A percentile compares a stretch with the other conserved stretches of the same genome.
Evolutionary conservation across 1,140 invertebrate genomes (phyloP).

Genomic region (Drosophila erecta): DNA sequence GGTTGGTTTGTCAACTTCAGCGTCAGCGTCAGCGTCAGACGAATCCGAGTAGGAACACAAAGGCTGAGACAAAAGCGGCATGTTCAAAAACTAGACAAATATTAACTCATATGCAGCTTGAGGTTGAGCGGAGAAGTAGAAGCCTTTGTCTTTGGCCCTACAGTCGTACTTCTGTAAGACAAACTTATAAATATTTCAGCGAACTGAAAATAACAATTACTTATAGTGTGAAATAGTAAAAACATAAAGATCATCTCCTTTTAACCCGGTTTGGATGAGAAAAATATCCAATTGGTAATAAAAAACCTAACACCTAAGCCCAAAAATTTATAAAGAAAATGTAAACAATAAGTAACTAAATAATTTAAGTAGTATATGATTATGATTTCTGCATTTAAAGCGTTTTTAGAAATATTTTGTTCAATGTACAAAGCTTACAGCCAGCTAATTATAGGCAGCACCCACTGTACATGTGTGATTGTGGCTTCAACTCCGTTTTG

Average conservation of each 20-base stretch:
- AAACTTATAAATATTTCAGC: background rate
- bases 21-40: constrained; percentile 32
- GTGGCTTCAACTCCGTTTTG: constrained; percentile 33
- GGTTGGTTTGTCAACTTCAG: constrained; percentile 37
- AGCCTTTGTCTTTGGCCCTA: constrained; percentile 35
- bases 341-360: no score
- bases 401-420: no score
- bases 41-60: constrained; percentile 26
- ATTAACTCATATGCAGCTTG: constrained; percentile 71
- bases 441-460: background rate
- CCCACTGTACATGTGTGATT: constrained; percentile 20
- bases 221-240: no score
- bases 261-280: no score
- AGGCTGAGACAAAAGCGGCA: constrained; percentile 64
- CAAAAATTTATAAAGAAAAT: no score
- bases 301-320: no score
- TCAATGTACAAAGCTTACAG: no score
- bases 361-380: no score
- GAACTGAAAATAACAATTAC: no score
- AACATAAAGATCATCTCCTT: no score
- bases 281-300: no score
- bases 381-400: no score
- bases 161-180: constrained; percentile 1
- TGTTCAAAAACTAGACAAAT: constrained; percentile 80
- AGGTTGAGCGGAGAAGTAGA: constrained; percentile 18